Evolutionary conservation across 2,888 invertebrate genomes (phyloP).

Genomic region (Sycophila texana): DNA sequence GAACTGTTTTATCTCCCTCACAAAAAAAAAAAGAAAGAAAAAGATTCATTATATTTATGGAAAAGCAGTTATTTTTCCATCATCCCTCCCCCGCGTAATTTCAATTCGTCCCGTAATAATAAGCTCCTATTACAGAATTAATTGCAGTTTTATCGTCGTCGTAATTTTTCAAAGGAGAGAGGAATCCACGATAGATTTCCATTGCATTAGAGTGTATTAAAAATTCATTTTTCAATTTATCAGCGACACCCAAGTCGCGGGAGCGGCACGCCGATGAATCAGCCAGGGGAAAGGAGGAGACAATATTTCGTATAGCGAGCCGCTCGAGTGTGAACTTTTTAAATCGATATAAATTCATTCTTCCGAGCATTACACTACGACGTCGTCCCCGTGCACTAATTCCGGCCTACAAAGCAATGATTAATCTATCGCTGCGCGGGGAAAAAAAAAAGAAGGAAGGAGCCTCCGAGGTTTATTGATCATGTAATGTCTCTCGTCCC

Average conservation of each 20-base stretch:
- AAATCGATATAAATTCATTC: slow-evolving; percentile 50
- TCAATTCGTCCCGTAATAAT: background rate
- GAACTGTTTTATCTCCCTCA: background rate
- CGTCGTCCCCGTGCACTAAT: slow-evolving; percentile 30
- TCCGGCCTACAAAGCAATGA: slow-evolving; percentile 45
- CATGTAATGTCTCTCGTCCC: slow-evolving; percentile 41
- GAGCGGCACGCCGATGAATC: slow-evolving; percentile 30
- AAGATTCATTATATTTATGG: background rate
- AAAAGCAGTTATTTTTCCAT: background rate
- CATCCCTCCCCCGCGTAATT: background rate
- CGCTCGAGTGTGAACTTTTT: slow-evolving; percentile 38
- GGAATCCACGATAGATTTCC: no score
- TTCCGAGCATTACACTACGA: slow-evolving; percentile 34
- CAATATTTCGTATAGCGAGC: slow-evolving; percentile 10
- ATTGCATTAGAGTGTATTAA: slow-evolving; percentile 21
- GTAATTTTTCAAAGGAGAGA: no score
- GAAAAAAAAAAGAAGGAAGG: slow-evolving; percentile 6
- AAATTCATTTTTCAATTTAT: slow-evolving; percentile 29
- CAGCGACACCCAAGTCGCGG: background rate
- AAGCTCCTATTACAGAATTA: no score
- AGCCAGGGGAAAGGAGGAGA: slow-evolving; percentile 3
- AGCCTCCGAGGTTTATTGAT: slow-evolving; percentile 54
- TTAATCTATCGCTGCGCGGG: slow-evolving; percentile 47
- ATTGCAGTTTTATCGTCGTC: no score
- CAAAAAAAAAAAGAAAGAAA: no score